These are phyloP conservation scores for Tapirus terrestris DNA, from an alignment of 2,113 vertebrate species.

Conservation along the genomic window DNA sequence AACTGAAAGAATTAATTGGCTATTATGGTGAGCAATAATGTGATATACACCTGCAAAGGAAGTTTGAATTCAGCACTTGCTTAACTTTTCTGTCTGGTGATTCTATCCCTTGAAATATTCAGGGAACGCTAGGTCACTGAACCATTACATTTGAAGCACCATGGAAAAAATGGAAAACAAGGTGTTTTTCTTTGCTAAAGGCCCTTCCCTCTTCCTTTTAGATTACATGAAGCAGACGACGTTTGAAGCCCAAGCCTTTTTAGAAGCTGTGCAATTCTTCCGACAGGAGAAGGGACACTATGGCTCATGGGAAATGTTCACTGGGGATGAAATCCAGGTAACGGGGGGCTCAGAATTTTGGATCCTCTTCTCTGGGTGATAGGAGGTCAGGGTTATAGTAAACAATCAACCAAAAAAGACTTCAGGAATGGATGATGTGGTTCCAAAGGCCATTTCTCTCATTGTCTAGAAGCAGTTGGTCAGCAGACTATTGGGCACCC, in stretches of 20 bases:
- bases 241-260: conserved; percentile 91
- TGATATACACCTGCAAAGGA: neutral
- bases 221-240: conserved; percentile 93
- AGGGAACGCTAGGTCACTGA: neutral
- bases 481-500: neutral
- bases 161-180: neutral
- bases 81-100: neutral
- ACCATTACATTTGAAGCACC: neutral
- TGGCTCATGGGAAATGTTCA: conserved; percentile 91
- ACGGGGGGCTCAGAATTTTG: neutral
- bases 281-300: conserved; percentile 92
- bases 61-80: neutral
- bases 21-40: neutral
- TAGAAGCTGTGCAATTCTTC: conserved; percentile 93
- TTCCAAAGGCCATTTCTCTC: neutral
- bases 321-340: conserved; percentile 93
- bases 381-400: neutral
- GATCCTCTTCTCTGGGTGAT: neutral
- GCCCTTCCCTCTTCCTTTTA: conserved; percentile 74
- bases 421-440: neutral
- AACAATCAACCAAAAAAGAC: neutral
- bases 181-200: conserved; percentile 29
- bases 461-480: neutral
- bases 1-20: neutral
- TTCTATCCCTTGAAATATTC: neutral